Base-by-base conservation (phyloP, 2,113 vertebrate species). In the Cranoglanis bouderius region DNA sequence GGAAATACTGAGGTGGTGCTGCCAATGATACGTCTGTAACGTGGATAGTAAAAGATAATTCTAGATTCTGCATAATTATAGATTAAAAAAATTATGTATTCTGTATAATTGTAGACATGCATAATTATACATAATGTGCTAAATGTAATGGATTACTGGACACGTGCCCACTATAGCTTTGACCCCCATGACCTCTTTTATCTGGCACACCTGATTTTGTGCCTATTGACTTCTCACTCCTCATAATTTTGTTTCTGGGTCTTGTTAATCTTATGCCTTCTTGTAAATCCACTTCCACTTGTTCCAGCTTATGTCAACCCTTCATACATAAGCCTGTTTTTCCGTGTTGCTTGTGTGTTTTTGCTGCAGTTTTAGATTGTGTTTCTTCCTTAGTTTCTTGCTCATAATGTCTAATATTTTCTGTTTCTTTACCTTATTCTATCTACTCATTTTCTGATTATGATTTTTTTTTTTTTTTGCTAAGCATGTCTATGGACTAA, bases 11-110 rank as follows among this genome's bases (percentile, higher is more conserved):
- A 29, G n/a, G 49, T 35, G 51, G 46, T 55, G 75, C 29, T 81
- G 78, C n/a, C 78, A 55, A 35, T 4, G n/a, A 81, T 53, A n/a
- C 78, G 35, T 81, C n/a, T n/a, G 29, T n/a, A 53, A 18, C 43
- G 16, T 78, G 43, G 12, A 78, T 14, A 78, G 43, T 78, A 49
- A 49, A 78, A 49, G 75, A 49, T 61, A 83, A 82, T 59, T 83
- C 21, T 59, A 57, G 9, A 57, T 83, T 29, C 4, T 43, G 4
- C 21, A 13, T 61, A 61, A 84, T 84, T 84, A 63, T 84, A 57
- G 38, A 26, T 83, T 35, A 0, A 61, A 51, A 77, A 78, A 49
- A 51, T n/a, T 0, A 53, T 81, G 24, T 24, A 55, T 38, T 57
- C 32, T 38, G 6, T 38, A 40, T 82, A 38, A 57, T 35, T 35